Evolutionary conservation across 2,888 invertebrate species (phyloP), one percentile per base, ranked within the genome.

Genomic region (Pristionchus exspectatus): DNA sequence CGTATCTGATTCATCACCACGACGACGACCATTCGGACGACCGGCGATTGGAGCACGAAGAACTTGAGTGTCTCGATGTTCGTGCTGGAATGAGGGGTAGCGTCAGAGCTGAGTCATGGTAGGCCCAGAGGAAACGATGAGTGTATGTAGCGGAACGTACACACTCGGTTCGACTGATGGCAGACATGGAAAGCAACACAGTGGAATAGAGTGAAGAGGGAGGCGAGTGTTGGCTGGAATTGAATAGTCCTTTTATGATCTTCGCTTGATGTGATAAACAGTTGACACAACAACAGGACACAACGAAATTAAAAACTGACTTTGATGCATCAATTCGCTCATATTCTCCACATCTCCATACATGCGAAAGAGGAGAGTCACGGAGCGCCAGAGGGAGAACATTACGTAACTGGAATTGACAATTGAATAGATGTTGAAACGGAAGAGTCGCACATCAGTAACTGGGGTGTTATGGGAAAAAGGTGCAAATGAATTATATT

Each of bases 31-130:
- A 87, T 69, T 4, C 87, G 63, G 7, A 87, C 50, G 69, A 87
- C 54, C n/a, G 87, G 87, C 7, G 87, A 74, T 24, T 88, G 87
- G 4, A 88, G 72, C 24, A 88, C 74, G 63, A 88, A 63, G 54
- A 12, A 54, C 74, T 74, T 88, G 54, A 88, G 56, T 0, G 56
- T 72, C 24, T 74, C 56, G 87, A 88, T 88, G 56, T 88, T 72
- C 9, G 14, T 16, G 0, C 87, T 88, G 44, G 24, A 87, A 44
- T 44, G 14, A 24, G 0, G 3, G 38, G 14, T n/a, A 3, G 63
- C 44, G 44, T 50, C 44, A 50, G 44, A 50, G 9, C 44, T 50
- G n/a, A n/a, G n/a, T n/a, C n/a, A n/a, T n/a, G n/a, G n/a, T n/a
- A n/a, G n/a, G n/a, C n/a, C n/a, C n/a, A n/a, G n/a, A n/a, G n/a